These are phyloP conservation scores for Dorcus parallelipipedus DNA, from an alignment of 2,888 invertebrate genomes.

Conservation along the genomic window DNA sequence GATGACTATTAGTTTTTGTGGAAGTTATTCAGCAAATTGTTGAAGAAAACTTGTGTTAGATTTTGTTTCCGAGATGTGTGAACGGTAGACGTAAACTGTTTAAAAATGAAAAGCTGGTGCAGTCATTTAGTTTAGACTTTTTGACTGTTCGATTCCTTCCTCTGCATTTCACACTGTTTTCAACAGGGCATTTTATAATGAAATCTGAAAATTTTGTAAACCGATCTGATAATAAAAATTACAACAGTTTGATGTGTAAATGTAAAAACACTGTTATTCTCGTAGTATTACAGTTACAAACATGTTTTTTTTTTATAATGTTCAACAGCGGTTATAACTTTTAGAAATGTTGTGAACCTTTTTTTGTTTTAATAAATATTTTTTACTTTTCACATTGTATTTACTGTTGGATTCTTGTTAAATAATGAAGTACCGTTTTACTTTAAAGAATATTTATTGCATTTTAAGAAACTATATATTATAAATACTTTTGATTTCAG, in stretches of 20 bases:
- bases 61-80: too few relatives aligned
- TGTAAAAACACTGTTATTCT: conserved; percentile 16
- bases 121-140: too few relatives aligned
- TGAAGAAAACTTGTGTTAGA: conserved; percentile 1
- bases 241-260: conserved; percentile 10
- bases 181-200: too few relatives aligned
- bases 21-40: conserved; percentile 12
- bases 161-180: too few relatives aligned
- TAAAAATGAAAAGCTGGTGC: too few relatives aligned
- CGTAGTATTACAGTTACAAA: background rate
- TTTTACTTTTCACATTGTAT: conserved; percentile 6
- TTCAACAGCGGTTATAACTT: background rate
- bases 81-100: too few relatives aligned
- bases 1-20: background rate
- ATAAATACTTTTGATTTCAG: conserved; percentile 1
- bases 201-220: background rate
- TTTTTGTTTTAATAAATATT: conserved; percentile 13
- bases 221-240: conserved; percentile 11
- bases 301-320: background rate
- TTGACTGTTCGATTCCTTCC: too few relatives aligned
- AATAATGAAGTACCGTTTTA: too few relatives aligned
- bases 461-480: background rate
- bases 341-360: conserved; percentile 6
- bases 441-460: too few relatives aligned
- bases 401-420: background rate